These are phyloP conservation scores for Charadrius vociferus DNA, from an alignment of 2,113 vertebrate species.

Conservation along the genomic window DNA sequence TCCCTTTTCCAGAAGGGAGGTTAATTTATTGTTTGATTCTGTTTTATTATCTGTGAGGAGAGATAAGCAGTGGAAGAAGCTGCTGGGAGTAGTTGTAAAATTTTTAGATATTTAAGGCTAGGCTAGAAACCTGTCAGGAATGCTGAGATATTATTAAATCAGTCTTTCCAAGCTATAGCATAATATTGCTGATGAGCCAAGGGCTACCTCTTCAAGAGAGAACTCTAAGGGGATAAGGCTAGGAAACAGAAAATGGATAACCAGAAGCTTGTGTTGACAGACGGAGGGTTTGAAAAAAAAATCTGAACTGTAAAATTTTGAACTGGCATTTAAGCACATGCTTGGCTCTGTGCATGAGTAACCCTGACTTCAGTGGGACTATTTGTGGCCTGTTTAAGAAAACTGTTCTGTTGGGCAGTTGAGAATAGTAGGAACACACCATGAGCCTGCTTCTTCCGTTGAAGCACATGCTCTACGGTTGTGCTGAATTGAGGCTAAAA, in stretches of 20 bases:
- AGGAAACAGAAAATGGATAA: background rate
- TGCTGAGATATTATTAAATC: background rate
- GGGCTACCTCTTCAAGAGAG: background rate
- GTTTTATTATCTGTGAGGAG: background rate
- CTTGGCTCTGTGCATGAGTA: background rate
- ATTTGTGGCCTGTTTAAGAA: background rate
- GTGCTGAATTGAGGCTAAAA: background rate
- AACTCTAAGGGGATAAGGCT: background rate
- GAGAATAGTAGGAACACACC: background rate
- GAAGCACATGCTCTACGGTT: accelerated
- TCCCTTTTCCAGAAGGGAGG: background rate
- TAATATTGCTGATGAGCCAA: background rate
- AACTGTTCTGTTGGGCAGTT: background rate
- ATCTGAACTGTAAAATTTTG: background rate
- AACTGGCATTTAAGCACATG: background rate
- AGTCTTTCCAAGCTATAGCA: background rate
- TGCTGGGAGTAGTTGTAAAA: background rate
- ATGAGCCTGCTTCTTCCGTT: background rate
- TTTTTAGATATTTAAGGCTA: background rate
- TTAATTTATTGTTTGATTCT: background rate
- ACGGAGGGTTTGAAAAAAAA: background rate
- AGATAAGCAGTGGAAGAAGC: background rate
- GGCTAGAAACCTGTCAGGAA: background rate
- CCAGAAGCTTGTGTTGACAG: background rate
- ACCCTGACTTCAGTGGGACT: background rate